Base-by-base conservation (phyloP, 1,140 invertebrate genomes). In the Propsilocerus akamusi region DNA sequence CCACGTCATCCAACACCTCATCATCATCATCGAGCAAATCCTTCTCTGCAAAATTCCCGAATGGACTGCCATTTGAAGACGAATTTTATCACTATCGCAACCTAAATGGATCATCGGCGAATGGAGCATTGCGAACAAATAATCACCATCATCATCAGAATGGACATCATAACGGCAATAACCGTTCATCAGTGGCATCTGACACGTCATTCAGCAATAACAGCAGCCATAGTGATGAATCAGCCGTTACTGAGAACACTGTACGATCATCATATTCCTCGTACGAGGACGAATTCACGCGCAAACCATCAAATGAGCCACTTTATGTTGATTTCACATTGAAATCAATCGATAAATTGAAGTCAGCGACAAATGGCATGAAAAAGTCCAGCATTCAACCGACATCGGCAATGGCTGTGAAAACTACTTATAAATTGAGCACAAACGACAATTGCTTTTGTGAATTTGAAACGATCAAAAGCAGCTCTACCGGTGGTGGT, bases 11-110 rank as follows among this genome's bases (percentile, higher is more conserved):
- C 8, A 25, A 22, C 6, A 17, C 25, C 2, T 47, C 46, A 28
- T 14, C 20, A 14, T 11, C 14, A 20, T 26, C 46, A 37, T 28
- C 25, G 49, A 62, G 62, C 50, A 50, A 41, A 24, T 57, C 63
- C 32, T 65, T 56, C 48, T 65, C 63, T 5, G 62, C 57, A 5
- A 65, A 65, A 51, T 65, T 60, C 26, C 63, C 63, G 1, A 59
- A 63, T 26, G 63, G 63, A 12, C 34, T 65, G 48, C 63, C 63
- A 30, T 65, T 65, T 46, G 63, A 65, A 50, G 59, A 65, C 49
- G 63, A 65, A 53, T 65, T 65, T 24, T 65, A 65, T 57, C 55
- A 60, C 54, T 25, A 49, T 3, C 26, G 50, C 55, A 56, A 23
- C 52, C 53, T 17, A 60, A 55, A 3, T 5, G 14, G 0, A 52